These are phyloP conservation scores for Pantherophis guttatus DNA, from an alignment of 2,113 vertebrate genomes.

Conservation along the genomic window DNA sequence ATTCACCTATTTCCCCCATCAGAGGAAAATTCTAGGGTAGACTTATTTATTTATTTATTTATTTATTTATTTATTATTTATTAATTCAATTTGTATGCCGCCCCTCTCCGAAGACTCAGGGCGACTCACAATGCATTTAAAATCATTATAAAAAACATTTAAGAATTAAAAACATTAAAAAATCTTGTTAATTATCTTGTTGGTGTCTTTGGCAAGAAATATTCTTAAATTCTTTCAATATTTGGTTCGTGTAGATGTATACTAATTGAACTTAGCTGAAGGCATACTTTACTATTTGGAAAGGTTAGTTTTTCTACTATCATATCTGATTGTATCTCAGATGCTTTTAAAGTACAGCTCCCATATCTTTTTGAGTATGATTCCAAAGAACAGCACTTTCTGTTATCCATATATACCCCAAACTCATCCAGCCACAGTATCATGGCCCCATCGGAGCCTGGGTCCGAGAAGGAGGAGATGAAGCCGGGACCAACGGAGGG, in stretches of 20 bases:
- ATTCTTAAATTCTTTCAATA: not conserved
- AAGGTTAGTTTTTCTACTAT: not conserved
- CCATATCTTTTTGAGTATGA: not conserved
- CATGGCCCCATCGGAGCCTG: no score
- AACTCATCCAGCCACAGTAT: not conserved
- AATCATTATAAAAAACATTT: no score
- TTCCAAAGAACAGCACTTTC: not conserved
- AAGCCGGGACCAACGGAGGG: no score
- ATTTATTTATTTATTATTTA: no score
- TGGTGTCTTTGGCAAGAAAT: not conserved
- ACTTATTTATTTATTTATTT: no score
- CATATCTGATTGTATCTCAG: not conserved
- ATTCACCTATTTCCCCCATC: not conserved
- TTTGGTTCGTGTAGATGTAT: not conserved
- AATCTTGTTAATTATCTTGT: not conserved
- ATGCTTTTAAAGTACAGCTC: not conserved
- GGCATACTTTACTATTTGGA: not conserved
- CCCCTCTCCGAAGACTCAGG: no score
- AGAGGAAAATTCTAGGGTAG: not conserved
- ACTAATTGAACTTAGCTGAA: not conserved
- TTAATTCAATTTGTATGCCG: no score
- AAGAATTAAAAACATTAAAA: no score
- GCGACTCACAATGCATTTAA: no score
- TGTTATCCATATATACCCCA: not conserved
- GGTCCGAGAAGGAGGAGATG: no score